These are phyloP conservation scores for Drosophila neutralis DNA, from an alignment of 2,888 invertebrate genomes.

Conservation along the genomic window DNA sequence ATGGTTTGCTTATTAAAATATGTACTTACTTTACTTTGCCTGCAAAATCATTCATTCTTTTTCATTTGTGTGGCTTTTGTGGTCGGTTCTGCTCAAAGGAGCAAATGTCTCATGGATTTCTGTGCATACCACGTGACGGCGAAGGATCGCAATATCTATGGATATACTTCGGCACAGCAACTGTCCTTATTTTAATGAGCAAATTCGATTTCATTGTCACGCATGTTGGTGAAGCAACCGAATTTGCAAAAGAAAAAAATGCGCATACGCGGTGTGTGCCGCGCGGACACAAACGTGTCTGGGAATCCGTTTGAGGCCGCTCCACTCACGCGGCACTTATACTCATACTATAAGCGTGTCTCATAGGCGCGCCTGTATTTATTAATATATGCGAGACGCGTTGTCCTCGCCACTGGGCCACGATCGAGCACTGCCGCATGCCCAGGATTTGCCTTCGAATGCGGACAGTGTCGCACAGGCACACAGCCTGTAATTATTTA, in stretches of 20 bases:
- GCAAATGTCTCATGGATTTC: constrained; percentile 43
- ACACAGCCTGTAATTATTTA: constrained; percentile 52
- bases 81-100: constrained; percentile 35
- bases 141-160: constrained; percentile 21
- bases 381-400: constrained; percentile 77
- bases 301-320: constrained; percentile 60
- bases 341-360: constrained; percentile 8
- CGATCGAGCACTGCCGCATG: constrained; percentile 1
- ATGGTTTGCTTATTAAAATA: constrained; percentile 50
- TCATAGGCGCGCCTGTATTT: constrained; percentile 48
- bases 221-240: constrained; percentile 36
- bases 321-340: constrained; percentile 41
- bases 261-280: constrained; percentile 65
- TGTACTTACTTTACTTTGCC: constrained; percentile 32
- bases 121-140: constrained; percentile 19
- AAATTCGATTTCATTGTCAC: constrained; percentile 79
- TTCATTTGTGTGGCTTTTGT: constrained; percentile 11
- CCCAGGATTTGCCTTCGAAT: constrained; percentile 12
- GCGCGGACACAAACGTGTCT: constrained; percentile 71
- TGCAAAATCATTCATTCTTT: constrained; percentile 43
- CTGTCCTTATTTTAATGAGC: constrained; percentile 72
- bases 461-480: constrained; percentile 18
- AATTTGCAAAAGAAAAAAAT: constrained; percentile 17
- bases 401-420: constrained; percentile 55
- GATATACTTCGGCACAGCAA: constrained; percentile 27